A percentile compares a stretch with the other conserved stretches of the same genome.
These are phyloP conservation scores for Sebastes baramenuke DNA, from an alignment of 2,797 vertebrate genomes.

Conservation along the genomic window DNA sequence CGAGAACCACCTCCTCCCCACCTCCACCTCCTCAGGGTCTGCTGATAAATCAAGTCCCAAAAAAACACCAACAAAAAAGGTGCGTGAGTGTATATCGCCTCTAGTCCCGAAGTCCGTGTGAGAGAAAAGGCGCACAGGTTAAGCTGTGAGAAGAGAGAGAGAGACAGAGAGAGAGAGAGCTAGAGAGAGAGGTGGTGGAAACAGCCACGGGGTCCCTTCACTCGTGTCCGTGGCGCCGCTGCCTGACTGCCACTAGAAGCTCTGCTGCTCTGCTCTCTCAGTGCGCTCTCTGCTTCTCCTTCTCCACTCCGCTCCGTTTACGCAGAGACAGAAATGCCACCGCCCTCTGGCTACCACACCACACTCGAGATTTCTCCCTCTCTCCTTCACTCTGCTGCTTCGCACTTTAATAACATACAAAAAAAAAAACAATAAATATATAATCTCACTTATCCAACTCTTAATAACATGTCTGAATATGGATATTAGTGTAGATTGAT, in stretches of 20 bases:
- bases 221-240: slow-evolving; percentile 60
- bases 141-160: slow-evolving; percentile 32
- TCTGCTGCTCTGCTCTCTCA: slow-evolving; percentile 8
- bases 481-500: not conserved
- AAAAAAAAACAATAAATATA: not conserved
- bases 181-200: slow-evolving; percentile 22
- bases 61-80: not conserved
- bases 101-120: slow-evolving; percentile 50
- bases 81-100: slow-evolving; percentile 11
- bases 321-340: slow-evolving; percentile 78
- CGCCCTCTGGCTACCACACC: slow-evolving; percentile 76
- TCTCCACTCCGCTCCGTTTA: slow-evolving; percentile 64
- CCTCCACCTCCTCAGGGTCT: slow-evolving; percentile 35
- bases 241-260: slow-evolving; percentile 54
- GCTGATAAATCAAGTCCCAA: slow-evolving; percentile 40
- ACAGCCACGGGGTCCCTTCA: slow-evolving; percentile 47
- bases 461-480: not conserved
- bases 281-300: slow-evolving; percentile 41
- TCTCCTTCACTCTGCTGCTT: not conserved
- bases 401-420: not conserved
- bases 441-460: not conserved
- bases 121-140: slow-evolving; percentile 30
- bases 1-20: slow-evolving; percentile 20
- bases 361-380: slow-evolving; percentile 22
- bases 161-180: not conserved